Conservation (phyloP, 1,140 invertebrate genomes). For the Magallana ariakensis region DNA sequence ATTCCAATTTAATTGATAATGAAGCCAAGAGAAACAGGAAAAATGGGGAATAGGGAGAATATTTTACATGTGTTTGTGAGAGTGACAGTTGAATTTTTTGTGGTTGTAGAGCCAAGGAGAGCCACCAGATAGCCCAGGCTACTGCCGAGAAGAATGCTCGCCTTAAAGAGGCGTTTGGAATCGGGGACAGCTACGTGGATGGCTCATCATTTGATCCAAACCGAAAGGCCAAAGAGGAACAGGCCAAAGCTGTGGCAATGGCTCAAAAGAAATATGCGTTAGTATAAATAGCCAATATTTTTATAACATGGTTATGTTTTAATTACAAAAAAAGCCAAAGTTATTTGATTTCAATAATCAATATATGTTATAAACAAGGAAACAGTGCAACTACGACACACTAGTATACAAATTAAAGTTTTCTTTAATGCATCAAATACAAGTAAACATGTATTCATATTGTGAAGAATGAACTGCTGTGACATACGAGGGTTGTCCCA, state of each 20-base stretch:
- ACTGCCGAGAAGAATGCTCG: conserved; percentile 97
- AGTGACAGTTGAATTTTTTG: conserved; percentile 39
- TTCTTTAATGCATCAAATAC: too few relatives aligned
- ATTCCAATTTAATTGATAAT: background rate
- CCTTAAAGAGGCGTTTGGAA: conserved; percentile 95
- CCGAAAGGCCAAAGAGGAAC: conserved; percentile 88
- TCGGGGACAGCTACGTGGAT: conserved; percentile 95
- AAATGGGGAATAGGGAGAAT: background rate
- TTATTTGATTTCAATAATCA: too few relatives aligned
- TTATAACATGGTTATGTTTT: too few relatives aligned
- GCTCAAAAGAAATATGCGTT: conserved; percentile 80
- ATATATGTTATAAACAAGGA: too few relatives aligned
- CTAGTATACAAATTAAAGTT: too few relatives aligned
- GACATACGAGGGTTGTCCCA: too few relatives aligned
- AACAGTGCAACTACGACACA: too few relatives aligned
- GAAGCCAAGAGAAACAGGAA: background rate
- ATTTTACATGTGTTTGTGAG: background rate
- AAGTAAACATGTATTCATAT: too few relatives aligned
- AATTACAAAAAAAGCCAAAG: too few relatives aligned
- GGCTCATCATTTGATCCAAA: conserved; percentile 95
- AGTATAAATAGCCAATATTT: conserved; percentile 16
- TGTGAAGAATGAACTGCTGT: too few relatives aligned
- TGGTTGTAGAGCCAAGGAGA: conserved; percentile 91
- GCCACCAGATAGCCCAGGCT: conserved; percentile 97
- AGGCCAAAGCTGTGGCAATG: conserved; percentile 79